A percentile compares a stretch with the other conserved stretches of the same genome.
These are phyloP conservation scores for Microtus richardsoni DNA, from an alignment of 2,113 vertebrate genomes.

Conservation along the genomic window DNA sequence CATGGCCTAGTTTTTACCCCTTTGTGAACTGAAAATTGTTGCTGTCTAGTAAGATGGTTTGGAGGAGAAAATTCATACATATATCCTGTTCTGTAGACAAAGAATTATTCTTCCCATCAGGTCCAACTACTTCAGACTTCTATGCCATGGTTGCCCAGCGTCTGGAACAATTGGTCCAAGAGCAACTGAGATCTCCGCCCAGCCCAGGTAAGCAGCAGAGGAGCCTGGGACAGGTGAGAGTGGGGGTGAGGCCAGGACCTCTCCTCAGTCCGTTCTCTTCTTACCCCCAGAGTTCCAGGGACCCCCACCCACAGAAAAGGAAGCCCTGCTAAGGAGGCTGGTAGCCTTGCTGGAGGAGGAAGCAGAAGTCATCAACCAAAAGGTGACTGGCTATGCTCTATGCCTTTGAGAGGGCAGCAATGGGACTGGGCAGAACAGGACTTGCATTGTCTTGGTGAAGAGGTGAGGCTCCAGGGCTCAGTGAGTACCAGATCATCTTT, in stretches of 20 bases:
- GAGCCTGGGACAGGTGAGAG: background rate
- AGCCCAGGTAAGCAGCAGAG: slow-evolving; percentile 63
- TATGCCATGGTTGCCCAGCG: slow-evolving; percentile 82
- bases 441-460: background rate
- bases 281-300: slow-evolving; percentile 62
- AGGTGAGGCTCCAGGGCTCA: background rate
- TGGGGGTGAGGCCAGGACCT: background rate
- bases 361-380: slow-evolving; percentile 82
- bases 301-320: slow-evolving; percentile 75
- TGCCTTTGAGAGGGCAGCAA: background rate
- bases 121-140: slow-evolving; percentile 76
- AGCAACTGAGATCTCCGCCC: slow-evolving; percentile 74
- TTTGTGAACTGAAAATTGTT: background rate
- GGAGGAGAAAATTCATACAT: background rate
- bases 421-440: background rate
- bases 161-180: slow-evolving; percentile 80
- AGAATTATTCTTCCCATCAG: slow-evolving; percentile 6
- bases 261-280: background rate
- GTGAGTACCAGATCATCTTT: background rate
- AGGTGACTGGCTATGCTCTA: slow-evolving; percentile 71
- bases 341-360: slow-evolving; percentile 83
- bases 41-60: background rate
- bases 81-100: background rate
- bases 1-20: background rate
- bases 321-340: slow-evolving; percentile 80